Base-by-base conservation (phyloP, 2,113 vertebrate species). In the Sceloporus tristichus region DNA sequence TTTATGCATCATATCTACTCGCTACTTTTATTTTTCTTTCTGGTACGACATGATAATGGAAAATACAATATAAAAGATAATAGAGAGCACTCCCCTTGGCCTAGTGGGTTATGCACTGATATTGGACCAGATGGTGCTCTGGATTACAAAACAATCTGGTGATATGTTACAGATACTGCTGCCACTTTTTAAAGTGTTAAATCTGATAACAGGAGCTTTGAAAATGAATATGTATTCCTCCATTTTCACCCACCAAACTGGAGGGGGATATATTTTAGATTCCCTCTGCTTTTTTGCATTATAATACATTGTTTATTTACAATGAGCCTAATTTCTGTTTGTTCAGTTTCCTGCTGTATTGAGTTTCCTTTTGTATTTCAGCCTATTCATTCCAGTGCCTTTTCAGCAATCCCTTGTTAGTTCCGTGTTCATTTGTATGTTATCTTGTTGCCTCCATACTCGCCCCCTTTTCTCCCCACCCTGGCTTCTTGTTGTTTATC, bases 401-500 rank as follows among this genome's bases (percentile, higher is more conserved):
- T 90, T 90, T 92, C 85, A 79, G 19, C 42, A 83, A 0, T 85
- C 19, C 2, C 59, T 88, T 89, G 42, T 88, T 91, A 79, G 89
- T 91, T 85, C 68, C 0, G 0, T 75, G 90, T 91, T 82, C 19
- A 79, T 89, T 89, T 54, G 3, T n/a, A 87, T 85, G 80, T 5
- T 84, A 14, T 87, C 88, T 78, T 85, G 82, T 89, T 89, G 82
- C 4, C 59, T 88, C 27, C 3, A 42, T 82, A 9, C 5, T 77
- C 82, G 82, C 76, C 38, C n/a, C 84, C 92, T 93, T 83, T 88
- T 42, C 73, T 66, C 75, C 81, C 81, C 59, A 79, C 1, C 89
- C 53, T 80, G 10, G 68, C 86, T 86, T 75, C 59, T 54, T 87
- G 91, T 93, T 94, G 18, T 34, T 86, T 91, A 82, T 91, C 54